Evolutionary conservation across 2,888 invertebrate genomes (phyloP).

Genomic region (Apoda limacodes): DNA sequence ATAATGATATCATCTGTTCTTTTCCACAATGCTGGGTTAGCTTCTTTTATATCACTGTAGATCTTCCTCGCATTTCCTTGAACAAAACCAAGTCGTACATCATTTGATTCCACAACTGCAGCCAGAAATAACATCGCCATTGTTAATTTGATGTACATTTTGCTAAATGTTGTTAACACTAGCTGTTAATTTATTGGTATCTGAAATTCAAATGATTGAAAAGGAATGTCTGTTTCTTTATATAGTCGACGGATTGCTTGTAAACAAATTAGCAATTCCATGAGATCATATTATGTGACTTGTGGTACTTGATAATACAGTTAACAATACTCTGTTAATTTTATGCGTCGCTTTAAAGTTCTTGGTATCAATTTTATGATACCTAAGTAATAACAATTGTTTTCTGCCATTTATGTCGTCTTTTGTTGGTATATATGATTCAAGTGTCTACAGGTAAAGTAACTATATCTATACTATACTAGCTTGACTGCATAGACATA

Average conservation of each 20-base stretch:
- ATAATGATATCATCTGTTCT: conserved; percentile 42
- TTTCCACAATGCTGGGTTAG: conserved; percentile 46
- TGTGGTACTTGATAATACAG: not conserved
- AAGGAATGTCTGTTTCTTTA: conserved; percentile 2
- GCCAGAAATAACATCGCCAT: too few relatives aligned
- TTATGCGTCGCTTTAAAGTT: too few relatives aligned
- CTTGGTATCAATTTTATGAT: too few relatives aligned
- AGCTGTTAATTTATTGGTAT: too few relatives aligned
- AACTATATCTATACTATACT: too few relatives aligned
- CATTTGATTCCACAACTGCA: conserved; percentile 23
- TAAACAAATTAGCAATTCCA: conserved; percentile 11
- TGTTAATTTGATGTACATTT: conserved; percentile 17
- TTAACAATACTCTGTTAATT: conserved; percentile 5
- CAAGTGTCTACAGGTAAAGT: too few relatives aligned
- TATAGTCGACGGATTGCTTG: conserved; percentile 9
- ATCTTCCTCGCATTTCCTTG: conserved; percentile 31
- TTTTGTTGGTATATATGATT: too few relatives aligned
- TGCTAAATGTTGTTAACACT: too few relatives aligned
- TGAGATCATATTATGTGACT: conserved; percentile 15
- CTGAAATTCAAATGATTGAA: conserved; percentile 5
- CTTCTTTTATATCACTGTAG: conserved; percentile 42
- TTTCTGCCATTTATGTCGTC: too few relatives aligned
- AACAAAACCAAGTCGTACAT: conserved; percentile 31
- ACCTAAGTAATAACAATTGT: too few relatives aligned
- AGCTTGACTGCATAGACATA: too few relatives aligned